Evolutionary conservation across 2,797 vertebrate species (phyloP).

Genomic region (Phrynocephalus vlangalii): DNA sequence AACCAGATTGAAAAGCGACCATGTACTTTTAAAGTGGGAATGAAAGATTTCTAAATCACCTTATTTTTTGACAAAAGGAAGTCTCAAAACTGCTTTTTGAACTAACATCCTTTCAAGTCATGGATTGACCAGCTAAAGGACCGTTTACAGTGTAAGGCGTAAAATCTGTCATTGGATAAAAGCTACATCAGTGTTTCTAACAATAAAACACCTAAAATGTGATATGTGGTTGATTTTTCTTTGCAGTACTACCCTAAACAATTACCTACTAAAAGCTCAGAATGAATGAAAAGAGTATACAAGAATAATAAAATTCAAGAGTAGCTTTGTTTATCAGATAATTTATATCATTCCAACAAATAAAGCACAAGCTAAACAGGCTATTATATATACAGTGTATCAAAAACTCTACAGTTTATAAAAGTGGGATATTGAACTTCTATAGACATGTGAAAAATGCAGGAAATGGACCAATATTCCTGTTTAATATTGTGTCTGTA

Average conservation of each 20-base stretch:
- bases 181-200: not conserved
- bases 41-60: not conserved
- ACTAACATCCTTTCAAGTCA: not conserved
- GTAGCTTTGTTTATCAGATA: not conserved
- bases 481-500: too few species aligned
- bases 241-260: not conserved
- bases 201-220: not conserved
- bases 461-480: too few species aligned
- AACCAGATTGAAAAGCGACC: not conserved
- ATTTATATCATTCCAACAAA: constrained; percentile 1
- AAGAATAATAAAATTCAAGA: not conserved
- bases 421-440: too few species aligned
- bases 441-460: too few species aligned
- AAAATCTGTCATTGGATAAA: not conserved
- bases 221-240: not conserved
- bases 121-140: not conserved
- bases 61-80: constrained; percentile 11
- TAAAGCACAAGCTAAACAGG: not conserved
- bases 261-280: not conserved
- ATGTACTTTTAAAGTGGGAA: not conserved
- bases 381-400: not conserved
- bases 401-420: too few species aligned
- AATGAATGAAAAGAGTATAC: not conserved
- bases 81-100: not conserved
- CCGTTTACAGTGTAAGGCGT: not conserved